phyloP scores from a whole-genome alignment of 2,113 vertebrate species.

The Ophiodon elongatus region DNA sequence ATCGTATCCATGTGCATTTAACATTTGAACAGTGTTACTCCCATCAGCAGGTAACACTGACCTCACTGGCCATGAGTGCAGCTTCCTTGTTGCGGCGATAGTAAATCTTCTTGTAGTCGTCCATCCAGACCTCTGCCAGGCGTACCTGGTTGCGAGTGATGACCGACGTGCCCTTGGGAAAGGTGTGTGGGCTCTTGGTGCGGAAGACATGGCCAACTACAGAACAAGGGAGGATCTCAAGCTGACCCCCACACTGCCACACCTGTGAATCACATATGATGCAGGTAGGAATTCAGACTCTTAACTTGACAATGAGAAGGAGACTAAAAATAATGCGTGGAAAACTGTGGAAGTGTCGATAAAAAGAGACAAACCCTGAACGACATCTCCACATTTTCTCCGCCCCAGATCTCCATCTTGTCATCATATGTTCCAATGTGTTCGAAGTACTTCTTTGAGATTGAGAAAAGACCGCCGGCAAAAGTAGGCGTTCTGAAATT shows the following conservation, averaged over 20 bases:
- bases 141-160: conserved; percentile 96
- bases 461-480: conserved; percentile 95
- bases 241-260: conserved; percentile 95
- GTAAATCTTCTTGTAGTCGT: conserved; percentile 92
- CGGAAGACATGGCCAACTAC: conserved; percentile 97
- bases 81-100: conserved; percentile 93
- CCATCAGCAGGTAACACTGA: conserved; percentile 58
- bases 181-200: conserved; percentile 96
- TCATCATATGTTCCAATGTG: conserved; percentile 96
- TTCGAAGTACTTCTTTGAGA: conserved; percentile 95
- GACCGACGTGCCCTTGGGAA: conserved; percentile 94
- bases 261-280: conserved; percentile 82
- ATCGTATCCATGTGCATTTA: neutral
- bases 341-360: neutral
- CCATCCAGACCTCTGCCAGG: conserved; percentile 98
- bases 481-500: conserved; percentile 92
- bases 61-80: conserved; percentile 90
- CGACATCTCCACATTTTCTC: conserved; percentile 99
- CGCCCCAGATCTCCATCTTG: conserved; percentile 99
- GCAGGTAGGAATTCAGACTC: neutral
- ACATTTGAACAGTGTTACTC: neutral
- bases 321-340: neutral
- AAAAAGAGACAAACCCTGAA: conserved; percentile 89
- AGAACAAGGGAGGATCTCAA: conserved; percentile 96
- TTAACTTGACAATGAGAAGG: neutral